phyloP scores from a whole-genome alignment of 2,113 vertebrate species.

The Podarcis muralis region DNA sequence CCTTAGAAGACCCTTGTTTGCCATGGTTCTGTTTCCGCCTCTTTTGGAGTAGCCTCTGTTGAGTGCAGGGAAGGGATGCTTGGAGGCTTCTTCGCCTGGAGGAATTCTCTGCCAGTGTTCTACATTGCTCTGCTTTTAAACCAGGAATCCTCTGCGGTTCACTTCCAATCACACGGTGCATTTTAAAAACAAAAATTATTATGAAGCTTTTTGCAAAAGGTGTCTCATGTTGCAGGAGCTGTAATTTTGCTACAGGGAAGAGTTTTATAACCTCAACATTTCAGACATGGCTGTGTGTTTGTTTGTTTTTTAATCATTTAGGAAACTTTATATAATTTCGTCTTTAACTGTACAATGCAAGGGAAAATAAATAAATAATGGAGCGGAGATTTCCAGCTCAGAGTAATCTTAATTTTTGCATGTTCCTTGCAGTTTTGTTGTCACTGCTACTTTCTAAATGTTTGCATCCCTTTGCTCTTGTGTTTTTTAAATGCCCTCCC shows the following conservation, averaged over 20 bases:
- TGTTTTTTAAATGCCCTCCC: no score
- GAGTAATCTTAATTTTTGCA: no score
- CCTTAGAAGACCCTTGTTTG: no score
- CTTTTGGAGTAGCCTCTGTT: not conserved
- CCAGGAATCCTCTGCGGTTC: not conserved
- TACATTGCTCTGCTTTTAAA: not conserved
- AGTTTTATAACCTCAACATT: not conserved
- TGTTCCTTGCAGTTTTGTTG: no score
- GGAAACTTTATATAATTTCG: no score
- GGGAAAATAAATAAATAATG: not conserved
- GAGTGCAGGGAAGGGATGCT: not conserved
- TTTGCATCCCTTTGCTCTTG: no score
- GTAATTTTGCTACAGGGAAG: not conserved
- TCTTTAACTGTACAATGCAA: no score
- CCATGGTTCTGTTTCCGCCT: not conserved
- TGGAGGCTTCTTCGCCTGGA: not conserved
- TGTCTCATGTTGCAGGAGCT: not conserved
- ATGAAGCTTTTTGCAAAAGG: not conserved
- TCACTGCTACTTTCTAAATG: no score
- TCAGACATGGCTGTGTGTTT: not conserved
- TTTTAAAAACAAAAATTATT: not conserved
- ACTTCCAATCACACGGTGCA: not conserved
- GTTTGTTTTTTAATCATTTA: no score
- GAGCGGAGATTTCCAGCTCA: no score
- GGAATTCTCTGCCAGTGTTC: not conserved